Evolutionary conservation across 2,113 vertebrate species (phyloP), one percentile per base, ranked within the genome.

Genomic region (Notarius quadriscutis): DNA sequence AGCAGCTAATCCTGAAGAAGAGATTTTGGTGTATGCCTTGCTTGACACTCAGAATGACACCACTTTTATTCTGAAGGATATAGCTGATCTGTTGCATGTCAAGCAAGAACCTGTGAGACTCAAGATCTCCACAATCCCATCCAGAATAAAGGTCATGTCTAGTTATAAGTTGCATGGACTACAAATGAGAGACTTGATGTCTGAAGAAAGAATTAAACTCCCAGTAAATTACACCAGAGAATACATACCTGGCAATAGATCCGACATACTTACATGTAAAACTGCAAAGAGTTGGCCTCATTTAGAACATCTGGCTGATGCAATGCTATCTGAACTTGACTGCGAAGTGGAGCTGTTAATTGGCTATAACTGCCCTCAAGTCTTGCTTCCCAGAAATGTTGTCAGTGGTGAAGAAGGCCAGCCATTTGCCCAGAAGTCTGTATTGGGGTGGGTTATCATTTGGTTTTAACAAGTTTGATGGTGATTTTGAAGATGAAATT

Each of bases 51-150:
- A 53, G 53, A 41, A 41, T 11, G 11, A 53, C 11, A 88, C 82
- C 18, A 88, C 88, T 18, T 91, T 88, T 63, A 90, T 87, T 53
- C 20, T 90, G 4, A 84, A 88, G 51, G 88, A 91, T 4, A 27
- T 4, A 79, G 60, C 67, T 85, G 84, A 79, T 3, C 18, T 8
- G 53, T 17, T 88, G 9, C 3, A 53, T 82, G 18, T 1, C 8
- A 81, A 87, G 27, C 74, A 48, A 20, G 89, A 88, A 20, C 79
- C 85, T 30, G 83, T 91, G 0, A 84, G 84, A 84, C 83, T 90
- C 9, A 30, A 27, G 87, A 87, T 27, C 9, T 91, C 22, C 89
- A 69, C 83, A 41, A 87, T 91, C 53, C 72, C 84, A 57, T 88
- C 87, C 17, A 88, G 71, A 20, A 18, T 34, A 4, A 74, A 60